Conservation (phyloP, 1,140 invertebrate genomes). For the Drosophila micromelanica region DNA sequence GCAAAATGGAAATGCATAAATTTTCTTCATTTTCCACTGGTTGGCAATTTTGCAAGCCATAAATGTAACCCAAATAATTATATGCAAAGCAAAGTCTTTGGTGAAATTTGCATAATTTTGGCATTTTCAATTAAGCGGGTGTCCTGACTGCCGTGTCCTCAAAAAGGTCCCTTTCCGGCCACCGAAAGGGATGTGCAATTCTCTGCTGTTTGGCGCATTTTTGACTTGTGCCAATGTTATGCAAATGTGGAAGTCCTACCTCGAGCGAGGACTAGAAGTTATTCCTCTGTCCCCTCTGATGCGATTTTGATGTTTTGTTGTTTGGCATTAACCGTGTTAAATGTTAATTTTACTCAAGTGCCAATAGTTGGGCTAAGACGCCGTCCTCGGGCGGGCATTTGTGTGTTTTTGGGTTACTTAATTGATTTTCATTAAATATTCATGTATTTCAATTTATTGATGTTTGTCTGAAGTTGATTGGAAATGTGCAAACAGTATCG, state of each 20-base stretch:
- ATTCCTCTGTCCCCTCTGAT: constrained; percentile 38
- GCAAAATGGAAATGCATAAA: constrained; percentile 65
- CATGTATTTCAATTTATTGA: constrained; percentile 54
- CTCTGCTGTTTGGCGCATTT: constrained; percentile 34
- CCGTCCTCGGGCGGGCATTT: constrained; percentile 16
- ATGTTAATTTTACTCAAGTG: constrained; percentile 78
- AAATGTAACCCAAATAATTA: constrained; percentile 63
- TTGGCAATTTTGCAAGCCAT: constrained; percentile 42
- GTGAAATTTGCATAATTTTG: constrained; percentile 75
- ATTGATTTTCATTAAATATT: constrained; percentile 72
- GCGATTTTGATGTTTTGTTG: constrained; percentile 74
- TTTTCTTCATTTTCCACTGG: constrained; percentile 43
- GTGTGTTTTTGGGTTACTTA: constrained; percentile 55
- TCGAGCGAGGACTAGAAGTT: background rate
- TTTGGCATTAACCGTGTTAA: constrained; percentile 77
- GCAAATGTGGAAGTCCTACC: constrained; percentile 56
- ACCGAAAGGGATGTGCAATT: constrained; percentile 28
- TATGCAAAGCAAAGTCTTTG: constrained; percentile 47
- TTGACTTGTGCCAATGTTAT: constrained; percentile 83
- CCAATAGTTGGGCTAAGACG: constrained; percentile 38
- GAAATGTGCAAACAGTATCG: constrained; percentile 56
- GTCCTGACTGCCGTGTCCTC: constrained; percentile 11
- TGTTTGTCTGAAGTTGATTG: constrained; percentile 67
- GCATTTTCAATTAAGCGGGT: constrained; percentile 69
- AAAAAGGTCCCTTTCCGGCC: constrained; percentile 3